phyloP scores from a whole-genome alignment of 2,888 invertebrate genomes.

The Iselma pallidipennis region DNA sequence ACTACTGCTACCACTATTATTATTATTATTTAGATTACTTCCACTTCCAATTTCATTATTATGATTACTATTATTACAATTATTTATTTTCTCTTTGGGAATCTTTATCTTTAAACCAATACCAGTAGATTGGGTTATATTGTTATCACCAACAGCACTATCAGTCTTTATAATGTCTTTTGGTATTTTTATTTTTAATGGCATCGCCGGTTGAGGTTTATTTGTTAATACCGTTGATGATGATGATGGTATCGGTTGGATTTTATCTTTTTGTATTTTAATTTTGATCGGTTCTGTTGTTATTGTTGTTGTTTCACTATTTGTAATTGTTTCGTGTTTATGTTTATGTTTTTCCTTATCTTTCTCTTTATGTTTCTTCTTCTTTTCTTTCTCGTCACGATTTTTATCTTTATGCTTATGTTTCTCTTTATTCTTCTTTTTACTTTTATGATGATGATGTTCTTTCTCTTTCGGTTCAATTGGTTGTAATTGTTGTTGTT shows the following conservation, averaged over 20 bases:
- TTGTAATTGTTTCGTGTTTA: conserved; percentile 29
- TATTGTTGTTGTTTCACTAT: conserved; percentile 24
- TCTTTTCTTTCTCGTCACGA: conserved; percentile 67
- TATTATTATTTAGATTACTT: conserved; percentile 16
- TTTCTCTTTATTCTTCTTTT: conserved; percentile 76
- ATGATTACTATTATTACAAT: conserved; percentile 54
- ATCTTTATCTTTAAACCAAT: conserved; percentile 79
- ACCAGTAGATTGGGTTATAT: conserved; percentile 44
- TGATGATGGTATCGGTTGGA: conserved; percentile 42
- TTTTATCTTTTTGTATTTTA: conserved; percentile 65
- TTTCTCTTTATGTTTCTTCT: conserved; percentile 77
- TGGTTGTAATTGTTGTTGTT: conserved; percentile 6
- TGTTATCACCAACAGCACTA: conserved; percentile 10
- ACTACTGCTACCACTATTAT: no score
- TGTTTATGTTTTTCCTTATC: conserved; percentile 54
- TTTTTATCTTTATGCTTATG: conserved; percentile 78
- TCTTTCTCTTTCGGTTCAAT: conserved; percentile 49
- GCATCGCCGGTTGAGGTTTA: conserved; percentile 21
- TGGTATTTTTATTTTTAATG: conserved; percentile 78
- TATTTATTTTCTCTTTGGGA: conserved; percentile 72
- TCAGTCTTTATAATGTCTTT: conserved; percentile 66
- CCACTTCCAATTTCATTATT: conserved; percentile 39
- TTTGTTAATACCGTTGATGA: conserved; percentile 12
- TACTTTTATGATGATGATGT: conserved; percentile 52
- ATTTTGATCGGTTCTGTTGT: conserved; percentile 57